A percentile compares a stretch with the other conserved stretches of the same genome.
Evolutionary conservation across 2,888 invertebrate species (phyloP).

Genomic region (Pachliopta kotzebuea): DNA sequence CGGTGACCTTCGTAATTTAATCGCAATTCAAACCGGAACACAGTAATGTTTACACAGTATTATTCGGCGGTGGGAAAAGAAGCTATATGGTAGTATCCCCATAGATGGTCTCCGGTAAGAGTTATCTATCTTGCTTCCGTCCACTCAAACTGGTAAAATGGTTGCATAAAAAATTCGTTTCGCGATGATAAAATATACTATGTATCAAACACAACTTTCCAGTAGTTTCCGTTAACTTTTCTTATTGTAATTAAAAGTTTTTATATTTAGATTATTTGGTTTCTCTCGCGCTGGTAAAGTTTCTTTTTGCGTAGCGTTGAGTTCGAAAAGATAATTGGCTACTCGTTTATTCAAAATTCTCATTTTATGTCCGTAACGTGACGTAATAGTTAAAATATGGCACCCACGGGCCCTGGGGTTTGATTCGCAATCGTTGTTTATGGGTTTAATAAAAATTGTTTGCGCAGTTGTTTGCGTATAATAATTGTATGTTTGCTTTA

Average conservation of each 20-base stretch:
- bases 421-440: constrained; percentile 1
- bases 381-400: background rate
- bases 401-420: background rate
- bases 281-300: constrained; percentile 12
- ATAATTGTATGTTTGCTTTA: too few species aligned
- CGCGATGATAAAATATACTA: background rate
- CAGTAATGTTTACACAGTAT: too few species aligned
- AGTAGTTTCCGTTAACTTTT: constrained; percentile 1
- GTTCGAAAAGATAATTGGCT: constrained; percentile 25
- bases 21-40: too few species aligned
- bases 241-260: constrained; percentile 22
- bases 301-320: constrained; percentile 19
- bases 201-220: background rate
- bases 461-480: background rate
- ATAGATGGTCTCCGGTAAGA: too few species aligned
- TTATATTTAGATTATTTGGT: constrained; percentile 22
- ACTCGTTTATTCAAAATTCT: constrained; percentile 21
- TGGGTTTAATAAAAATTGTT: background rate
- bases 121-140: too few species aligned
- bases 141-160: too few species aligned
- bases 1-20: too few species aligned
- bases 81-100: too few species aligned
- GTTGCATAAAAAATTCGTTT: background rate
- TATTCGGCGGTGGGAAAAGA: too few species aligned
- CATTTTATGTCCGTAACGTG: constrained; percentile 1